Percentiles rank a stretch among this genome's conserved stretches.
Conservation (phyloP, 92 coral and sea anemone species). For the Desmophyllum pertusum region DNA sequence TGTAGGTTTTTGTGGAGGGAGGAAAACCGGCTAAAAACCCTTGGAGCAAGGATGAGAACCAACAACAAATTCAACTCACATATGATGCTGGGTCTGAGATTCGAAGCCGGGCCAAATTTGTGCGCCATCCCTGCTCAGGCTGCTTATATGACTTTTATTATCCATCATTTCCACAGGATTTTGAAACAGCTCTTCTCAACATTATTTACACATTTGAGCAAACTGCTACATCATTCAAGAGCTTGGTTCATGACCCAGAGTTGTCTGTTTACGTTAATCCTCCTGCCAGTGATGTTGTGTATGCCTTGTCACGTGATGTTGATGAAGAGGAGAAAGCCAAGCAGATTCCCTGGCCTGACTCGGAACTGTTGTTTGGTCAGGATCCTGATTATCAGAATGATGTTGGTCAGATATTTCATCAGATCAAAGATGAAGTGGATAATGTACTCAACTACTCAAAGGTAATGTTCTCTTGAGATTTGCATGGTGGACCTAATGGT, state of each 20-base stretch:
- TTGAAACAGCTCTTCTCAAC: slow-evolving; percentile 67
- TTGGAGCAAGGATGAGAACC: too few species aligned
- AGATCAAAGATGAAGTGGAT: slow-evolving; percentile 71
- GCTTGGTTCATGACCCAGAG: slow-evolving; percentile 79
- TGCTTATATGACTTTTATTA: background rate
- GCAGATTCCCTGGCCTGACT: slow-evolving; percentile 86
- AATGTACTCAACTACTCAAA: slow-evolving; percentile 76
- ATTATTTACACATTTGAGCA: slow-evolving; percentile 84
- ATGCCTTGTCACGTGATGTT: slow-evolving; percentile 78
- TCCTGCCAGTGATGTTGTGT: slow-evolving; percentile 88
- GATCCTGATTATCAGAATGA: slow-evolving; percentile 87
- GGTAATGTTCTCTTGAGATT: slow-evolving; percentile 44
- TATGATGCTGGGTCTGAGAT: too few species aligned
- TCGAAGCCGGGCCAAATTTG: too few species aligned
- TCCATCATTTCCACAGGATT: slow-evolving; percentile 56
- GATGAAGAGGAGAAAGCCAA: slow-evolving; percentile 74
- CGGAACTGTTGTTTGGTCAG: slow-evolving; percentile 80
- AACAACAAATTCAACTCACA: too few species aligned
- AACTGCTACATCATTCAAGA: slow-evolving; percentile 73
- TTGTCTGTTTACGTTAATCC: slow-evolving; percentile 81
- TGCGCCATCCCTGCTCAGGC: too few species aligned
- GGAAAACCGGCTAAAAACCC: too few species aligned
- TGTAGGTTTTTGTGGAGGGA: too few species aligned
- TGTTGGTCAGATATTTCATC: slow-evolving; percentile 64
- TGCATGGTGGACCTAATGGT: too few species aligned